Percentiles rank a stretch among this genome's conserved stretches.
These are phyloP conservation scores for Lissocephala sabroskyi DNA, from an alignment of 2,888 invertebrate genomes.

Conservation along the genomic window DNA sequence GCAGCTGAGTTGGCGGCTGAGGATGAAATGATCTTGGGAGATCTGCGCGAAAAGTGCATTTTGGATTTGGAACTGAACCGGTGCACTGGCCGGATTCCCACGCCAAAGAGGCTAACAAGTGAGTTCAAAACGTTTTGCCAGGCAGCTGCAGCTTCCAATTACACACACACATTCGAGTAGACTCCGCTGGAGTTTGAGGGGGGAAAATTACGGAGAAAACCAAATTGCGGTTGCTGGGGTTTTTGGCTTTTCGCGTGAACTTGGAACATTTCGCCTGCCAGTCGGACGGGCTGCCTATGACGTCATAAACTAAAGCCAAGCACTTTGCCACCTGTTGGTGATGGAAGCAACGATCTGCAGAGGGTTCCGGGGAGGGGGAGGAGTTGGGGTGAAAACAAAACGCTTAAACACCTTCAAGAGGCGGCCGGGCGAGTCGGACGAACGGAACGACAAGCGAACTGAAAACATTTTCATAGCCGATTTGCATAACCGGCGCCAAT, in stretches of 20 bases:
- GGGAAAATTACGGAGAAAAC: slow-evolving; percentile 5
- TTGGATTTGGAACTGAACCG: too few species aligned
- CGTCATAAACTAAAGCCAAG: slow-evolving; percentile 22
- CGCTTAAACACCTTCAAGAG: background rate
- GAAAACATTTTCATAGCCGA: background rate
- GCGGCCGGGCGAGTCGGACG: too few species aligned
- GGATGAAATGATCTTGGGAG: too few species aligned
- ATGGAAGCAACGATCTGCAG: too few species aligned
- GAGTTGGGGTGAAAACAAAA: too few species aligned
- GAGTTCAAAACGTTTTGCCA: slow-evolving; percentile 57
- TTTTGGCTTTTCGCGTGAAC: background rate
- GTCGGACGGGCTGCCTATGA: slow-evolving; percentile 17
- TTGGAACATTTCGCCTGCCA: background rate
- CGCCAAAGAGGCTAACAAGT: slow-evolving; percentile 49
- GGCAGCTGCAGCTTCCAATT: slow-evolving; percentile 47
- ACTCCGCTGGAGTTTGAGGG: too few species aligned
- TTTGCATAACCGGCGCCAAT: too few species aligned
- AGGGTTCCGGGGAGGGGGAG: too few species aligned
- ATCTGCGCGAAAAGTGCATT: too few species aligned
- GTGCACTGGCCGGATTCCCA: slow-evolving; percentile 39
- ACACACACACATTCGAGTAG: slow-evolving; percentile 24
- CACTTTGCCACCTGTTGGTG: too few species aligned
- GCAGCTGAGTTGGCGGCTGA: slow-evolving; percentile 2
- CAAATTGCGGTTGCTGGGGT: slow-evolving; percentile 3
- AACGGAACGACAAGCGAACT: slow-evolving; percentile 4